Conservation (phyloP, 2,113 vertebrate genomes). For the Perca flavescens region DNA sequence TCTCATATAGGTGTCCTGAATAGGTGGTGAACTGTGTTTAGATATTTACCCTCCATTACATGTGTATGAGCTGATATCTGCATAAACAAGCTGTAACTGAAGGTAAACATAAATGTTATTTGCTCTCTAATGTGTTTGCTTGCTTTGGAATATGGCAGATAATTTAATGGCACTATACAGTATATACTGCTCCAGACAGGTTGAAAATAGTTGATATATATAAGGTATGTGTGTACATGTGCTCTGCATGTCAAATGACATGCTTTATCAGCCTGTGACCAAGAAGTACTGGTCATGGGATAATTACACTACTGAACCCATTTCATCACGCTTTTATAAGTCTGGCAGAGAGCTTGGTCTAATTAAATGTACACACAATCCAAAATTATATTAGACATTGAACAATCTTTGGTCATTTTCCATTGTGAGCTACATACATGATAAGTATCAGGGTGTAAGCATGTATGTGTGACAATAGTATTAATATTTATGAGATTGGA, state of each 20-base stretch:
- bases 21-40: not conserved
- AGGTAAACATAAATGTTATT: not conserved
- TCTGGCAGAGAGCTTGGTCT: not conserved
- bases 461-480: not conserved
- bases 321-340: not conserved
- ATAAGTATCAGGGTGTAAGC: too few relatives aligned
- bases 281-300: not conserved
- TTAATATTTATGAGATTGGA: not conserved
- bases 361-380: constrained; percentile 2
- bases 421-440: too few relatives aligned
- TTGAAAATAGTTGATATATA: not conserved
- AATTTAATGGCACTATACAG: not conserved
- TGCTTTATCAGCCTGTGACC: not conserved
- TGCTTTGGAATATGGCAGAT: not conserved
- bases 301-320: not conserved
- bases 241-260: constrained; percentile 8
- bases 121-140: constrained; percentile 1
- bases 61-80: not conserved
- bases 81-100: not conserved
- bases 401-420: not conserved
- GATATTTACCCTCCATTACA: not conserved
- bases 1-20: not conserved
- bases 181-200: not conserved
- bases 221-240: not conserved
- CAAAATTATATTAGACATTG: not conserved